Conservation (phyloP, 2,113 vertebrate species). For the Dolichotis patagonum region DNA sequence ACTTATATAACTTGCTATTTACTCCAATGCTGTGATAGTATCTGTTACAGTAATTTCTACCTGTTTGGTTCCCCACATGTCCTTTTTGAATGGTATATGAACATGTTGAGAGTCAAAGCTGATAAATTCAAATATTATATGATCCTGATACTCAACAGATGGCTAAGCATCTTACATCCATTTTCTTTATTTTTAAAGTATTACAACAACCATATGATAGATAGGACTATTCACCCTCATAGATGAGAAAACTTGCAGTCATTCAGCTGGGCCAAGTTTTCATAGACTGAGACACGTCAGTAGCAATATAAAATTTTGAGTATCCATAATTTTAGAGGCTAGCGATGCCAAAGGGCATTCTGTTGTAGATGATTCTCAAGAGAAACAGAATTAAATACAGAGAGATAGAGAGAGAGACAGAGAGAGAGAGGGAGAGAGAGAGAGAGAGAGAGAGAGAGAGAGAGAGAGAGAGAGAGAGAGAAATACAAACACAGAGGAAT, state of each 20-base stretch:
- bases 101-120: background rate
- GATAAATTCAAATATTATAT: background rate
- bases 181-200: background rate
- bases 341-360: background rate
- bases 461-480: too few relatives aligned
- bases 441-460: too few relatives aligned
- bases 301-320: background rate
- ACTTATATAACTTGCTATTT: background rate
- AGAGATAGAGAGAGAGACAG: too few relatives aligned
- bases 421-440: too few relatives aligned
- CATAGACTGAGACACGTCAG: background rate
- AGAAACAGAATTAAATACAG: background rate
- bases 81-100: background rate
- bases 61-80: background rate
- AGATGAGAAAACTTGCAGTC: background rate
- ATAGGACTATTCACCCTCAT: background rate
- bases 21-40: too few relatives aligned
- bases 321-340: background rate
- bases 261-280: background rate
- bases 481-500: background rate
- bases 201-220: background rate
- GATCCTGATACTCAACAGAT: background rate
- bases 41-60: background rate
- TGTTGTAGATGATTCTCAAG: background rate
- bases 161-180: background rate